Evolutionary conservation across 64 coral and sea anemone species (phyloP).

Genomic region (Exaiptasia diaphana): DNA sequence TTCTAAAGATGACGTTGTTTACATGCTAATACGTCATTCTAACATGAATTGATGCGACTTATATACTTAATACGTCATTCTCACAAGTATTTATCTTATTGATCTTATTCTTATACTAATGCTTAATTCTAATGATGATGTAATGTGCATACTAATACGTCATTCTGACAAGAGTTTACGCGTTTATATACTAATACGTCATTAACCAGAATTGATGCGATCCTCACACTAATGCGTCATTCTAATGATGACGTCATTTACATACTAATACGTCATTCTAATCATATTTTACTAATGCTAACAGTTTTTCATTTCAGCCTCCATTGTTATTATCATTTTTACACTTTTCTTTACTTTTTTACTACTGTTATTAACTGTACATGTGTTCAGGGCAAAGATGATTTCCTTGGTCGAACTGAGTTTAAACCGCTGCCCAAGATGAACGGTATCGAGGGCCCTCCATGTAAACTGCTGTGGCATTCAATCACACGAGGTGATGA

Average conservation of each 20-base stretch:
- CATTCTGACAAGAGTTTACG: no score
- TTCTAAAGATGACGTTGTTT: neutral
- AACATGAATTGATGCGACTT: no score
- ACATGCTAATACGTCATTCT: neutral
- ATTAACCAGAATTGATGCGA: no score
- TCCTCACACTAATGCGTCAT: no score
- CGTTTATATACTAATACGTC: no score
- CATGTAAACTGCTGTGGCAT: constrained; percentile 54
- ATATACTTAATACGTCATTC: no score
- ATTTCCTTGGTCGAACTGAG: constrained; percentile 73
- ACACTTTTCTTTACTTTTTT: neutral
- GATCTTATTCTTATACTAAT: no score
- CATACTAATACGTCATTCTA: neutral
- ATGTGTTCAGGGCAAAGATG: constrained; percentile 68
- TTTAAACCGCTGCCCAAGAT: constrained; percentile 54
- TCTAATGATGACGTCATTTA: neutral
- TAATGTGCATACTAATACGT: neutral
- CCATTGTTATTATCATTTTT: neutral
- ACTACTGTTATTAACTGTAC: neutral
- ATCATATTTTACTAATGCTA: no score
- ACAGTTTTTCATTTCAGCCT: no score
- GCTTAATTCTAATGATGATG: neutral
- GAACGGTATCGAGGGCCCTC: constrained; percentile 59
- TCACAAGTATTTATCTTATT: no score
- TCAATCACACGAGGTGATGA: constrained; percentile 53